Conservation (phyloP, 2,888 invertebrate species). For the Teinopalpus imperialis region DNA sequence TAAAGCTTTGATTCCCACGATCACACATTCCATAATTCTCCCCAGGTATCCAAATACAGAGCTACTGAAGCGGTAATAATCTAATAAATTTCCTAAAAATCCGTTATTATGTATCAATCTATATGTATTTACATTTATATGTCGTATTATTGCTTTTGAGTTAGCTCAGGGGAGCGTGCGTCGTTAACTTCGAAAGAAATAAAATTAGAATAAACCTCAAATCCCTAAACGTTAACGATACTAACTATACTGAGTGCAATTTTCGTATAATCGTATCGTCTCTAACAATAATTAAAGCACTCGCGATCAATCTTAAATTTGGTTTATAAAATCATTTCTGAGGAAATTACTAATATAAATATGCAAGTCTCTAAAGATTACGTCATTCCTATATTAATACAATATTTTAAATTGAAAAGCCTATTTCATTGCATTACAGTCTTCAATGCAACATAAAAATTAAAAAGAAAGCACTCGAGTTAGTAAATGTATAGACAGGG, state of each 20-base stretch:
- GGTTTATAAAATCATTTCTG: slow-evolving; percentile 68
- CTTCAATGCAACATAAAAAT: slow-evolving; percentile 14
- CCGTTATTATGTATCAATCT: slow-evolving; percentile 75
- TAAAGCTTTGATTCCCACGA: slow-evolving; percentile 81
- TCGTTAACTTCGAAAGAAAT: slow-evolving; percentile 65
- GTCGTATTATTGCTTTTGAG: slow-evolving; percentile 81
- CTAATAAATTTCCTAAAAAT: slow-evolving; percentile 80
- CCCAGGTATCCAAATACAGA: slow-evolving; percentile 59
- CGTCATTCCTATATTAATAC: slow-evolving; percentile 64
- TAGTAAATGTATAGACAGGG: background rate
- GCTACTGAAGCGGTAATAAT: slow-evolving; percentile 72
- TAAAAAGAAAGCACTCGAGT: slow-evolving; percentile 2
- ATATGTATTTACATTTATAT: slow-evolving; percentile 80
- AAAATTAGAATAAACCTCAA: slow-evolving; percentile 75
- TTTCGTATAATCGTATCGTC: slow-evolving; percentile 60
- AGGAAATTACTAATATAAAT: slow-evolving; percentile 61
- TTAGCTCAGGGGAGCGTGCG: slow-evolving; percentile 79
- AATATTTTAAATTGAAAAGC: slow-evolving; percentile 44
- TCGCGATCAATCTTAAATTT: slow-evolving; percentile 70
- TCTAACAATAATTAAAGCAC: slow-evolving; percentile 75
- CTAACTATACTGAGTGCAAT: slow-evolving; percentile 71
- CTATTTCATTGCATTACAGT: slow-evolving; percentile 13
- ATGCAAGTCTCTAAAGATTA: slow-evolving; percentile 72
- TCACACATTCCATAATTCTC: slow-evolving; percentile 67
- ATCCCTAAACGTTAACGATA: slow-evolving; percentile 70